Conservation (phyloP, 1,140 invertebrate species). For the Lepidurus couesii region DNA sequence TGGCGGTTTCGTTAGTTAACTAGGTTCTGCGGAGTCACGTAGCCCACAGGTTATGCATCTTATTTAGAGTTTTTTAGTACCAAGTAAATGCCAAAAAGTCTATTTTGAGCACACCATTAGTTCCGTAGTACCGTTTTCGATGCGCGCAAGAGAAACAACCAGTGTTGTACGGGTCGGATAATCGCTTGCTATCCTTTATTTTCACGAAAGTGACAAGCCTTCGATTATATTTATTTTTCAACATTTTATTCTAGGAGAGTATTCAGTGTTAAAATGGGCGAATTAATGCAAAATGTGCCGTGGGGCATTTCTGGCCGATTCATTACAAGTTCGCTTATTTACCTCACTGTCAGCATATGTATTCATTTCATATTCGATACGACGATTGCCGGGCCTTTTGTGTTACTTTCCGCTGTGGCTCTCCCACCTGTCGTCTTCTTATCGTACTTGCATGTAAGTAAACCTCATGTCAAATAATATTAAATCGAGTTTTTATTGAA, state of each 20-base stretch:
- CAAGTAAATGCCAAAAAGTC: not conserved
- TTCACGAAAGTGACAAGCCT: not conserved
- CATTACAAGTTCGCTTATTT: not conserved
- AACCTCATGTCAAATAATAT: not conserved
- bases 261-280: not conserved
- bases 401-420: constrained; percentile 6
- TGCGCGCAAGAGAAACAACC: too few relatives aligned
- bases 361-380: constrained; percentile 9
- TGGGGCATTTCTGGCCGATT: constrained; percentile 11
- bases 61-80: not conserved
- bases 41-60: not conserved
- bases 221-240: not conserved
- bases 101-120: not conserved
- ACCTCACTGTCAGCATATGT: not conserved
- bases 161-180: too few relatives aligned
- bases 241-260: not conserved
- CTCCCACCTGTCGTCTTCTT: constrained; percentile 28
- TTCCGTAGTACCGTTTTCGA: not conserved
- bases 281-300: not conserved
- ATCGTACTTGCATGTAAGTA: constrained; percentile 30
- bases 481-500: not conserved
- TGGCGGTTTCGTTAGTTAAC: not conserved
- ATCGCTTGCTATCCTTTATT: not conserved
- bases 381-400: not conserved
- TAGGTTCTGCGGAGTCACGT: not conserved